phyloP scores from a whole-genome alignment of 2,888 invertebrate genomes.

The Liopterus haemorrhoidalis region DNA sequence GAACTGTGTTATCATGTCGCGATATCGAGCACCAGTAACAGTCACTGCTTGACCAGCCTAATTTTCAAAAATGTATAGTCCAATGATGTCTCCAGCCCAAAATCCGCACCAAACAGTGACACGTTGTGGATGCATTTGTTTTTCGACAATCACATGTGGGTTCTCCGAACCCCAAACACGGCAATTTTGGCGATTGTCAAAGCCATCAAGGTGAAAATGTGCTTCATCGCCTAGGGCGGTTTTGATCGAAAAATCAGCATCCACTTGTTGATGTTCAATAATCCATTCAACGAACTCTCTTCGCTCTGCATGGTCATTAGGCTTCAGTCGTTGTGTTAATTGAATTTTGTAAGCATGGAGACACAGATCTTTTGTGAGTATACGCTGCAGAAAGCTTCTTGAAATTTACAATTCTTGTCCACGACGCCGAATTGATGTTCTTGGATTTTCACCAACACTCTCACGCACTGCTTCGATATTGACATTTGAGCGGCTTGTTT shows the following conservation, averaged over 20 bases:
- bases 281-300: constrained; percentile 28
- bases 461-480: constrained; percentile 30
- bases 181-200: no score
- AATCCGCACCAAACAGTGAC: no score
- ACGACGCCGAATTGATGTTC: constrained; percentile 35
- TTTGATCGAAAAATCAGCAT: constrained; percentile 32
- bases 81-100: no score
- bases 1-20: no score
- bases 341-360: constrained; percentile 34
- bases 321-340: constrained; percentile 34
- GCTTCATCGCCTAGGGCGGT: constrained; percentile 31
- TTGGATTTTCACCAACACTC: constrained; percentile 35
- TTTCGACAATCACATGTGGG: no score
- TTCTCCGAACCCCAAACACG: no score
- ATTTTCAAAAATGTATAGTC: no score
- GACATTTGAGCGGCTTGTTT: constrained; percentile 11
- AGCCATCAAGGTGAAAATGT: no score
- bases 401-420: constrained; percentile 32
- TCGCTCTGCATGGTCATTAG: constrained; percentile 31
- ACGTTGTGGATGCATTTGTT: no score
- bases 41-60: no score
- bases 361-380: constrained; percentile 31
- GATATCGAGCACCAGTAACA: no score
- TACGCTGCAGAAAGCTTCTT: constrained; percentile 32
- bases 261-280: constrained; percentile 24